Percentiles rank a stretch among this genome's conserved stretches.
These are phyloP conservation scores for Coelopa frigida DNA, from an alignment of 1,140 invertebrate genomes.

Conservation along the genomic window DNA sequence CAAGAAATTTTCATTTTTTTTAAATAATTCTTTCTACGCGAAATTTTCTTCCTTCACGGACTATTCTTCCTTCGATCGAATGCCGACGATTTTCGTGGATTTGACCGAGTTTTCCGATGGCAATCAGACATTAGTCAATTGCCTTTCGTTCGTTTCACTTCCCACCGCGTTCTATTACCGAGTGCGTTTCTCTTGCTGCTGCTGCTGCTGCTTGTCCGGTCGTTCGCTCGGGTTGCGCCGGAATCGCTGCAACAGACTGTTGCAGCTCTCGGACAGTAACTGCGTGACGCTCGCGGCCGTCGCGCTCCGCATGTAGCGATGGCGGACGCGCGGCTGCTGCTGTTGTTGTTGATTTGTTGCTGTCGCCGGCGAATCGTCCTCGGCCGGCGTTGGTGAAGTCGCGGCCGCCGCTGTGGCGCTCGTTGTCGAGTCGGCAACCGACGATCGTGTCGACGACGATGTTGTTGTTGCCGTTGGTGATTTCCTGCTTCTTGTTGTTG, in stretches of 20 bases:
- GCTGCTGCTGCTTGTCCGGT: constrained; percentile 38
- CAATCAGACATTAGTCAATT: too few relatives aligned
- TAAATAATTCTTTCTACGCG: not conserved
- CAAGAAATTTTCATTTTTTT: not conserved
- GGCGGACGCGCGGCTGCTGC: constrained; percentile 48
- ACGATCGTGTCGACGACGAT: not conserved
- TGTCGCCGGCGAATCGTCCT: not conserved
- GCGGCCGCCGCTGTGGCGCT: constrained; percentile 8
- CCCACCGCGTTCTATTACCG: too few relatives aligned
- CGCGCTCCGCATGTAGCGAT: constrained; percentile 66
- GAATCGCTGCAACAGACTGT: constrained; percentile 69
- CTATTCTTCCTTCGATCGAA: constrained; percentile 3
- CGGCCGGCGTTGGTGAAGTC: not conserved
- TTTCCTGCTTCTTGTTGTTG: not conserved
- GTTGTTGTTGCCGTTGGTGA: constrained; percentile 3
- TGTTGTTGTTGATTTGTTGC: not conserved
- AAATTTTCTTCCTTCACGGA: not conserved
- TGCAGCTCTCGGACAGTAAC: constrained; percentile 73
- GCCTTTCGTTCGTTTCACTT: too few relatives aligned
- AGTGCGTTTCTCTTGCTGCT: constrained; percentile 20
- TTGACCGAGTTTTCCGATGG: constrained; percentile 4
- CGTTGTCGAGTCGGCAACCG: not conserved
- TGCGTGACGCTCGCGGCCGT: constrained; percentile 74
- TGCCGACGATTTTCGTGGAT: constrained; percentile 5
- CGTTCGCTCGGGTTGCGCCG: constrained; percentile 63